Base-by-base conservation (phyloP, 1,140 invertebrate genomes). In the Trinorchestia longiramus region DNA sequence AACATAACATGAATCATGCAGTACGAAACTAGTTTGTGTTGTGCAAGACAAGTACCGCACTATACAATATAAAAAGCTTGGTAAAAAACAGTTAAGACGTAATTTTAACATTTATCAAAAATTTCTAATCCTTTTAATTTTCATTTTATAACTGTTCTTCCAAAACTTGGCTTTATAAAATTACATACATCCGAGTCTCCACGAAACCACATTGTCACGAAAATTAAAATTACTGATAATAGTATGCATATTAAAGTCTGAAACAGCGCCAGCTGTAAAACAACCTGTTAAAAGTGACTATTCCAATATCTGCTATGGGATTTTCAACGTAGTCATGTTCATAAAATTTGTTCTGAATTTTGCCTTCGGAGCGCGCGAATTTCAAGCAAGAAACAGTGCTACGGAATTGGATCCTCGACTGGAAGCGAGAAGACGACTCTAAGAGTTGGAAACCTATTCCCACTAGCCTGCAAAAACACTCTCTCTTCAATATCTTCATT, bases 401-500 rank as follows among this genome's bases (percentile, higher is more conserved):
- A 11, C 28, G 62, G 62, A 77, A 77, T 77, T 77, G 62, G 62
- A 77, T 77, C 62, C 36, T 28, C 28, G 62, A 23, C 11, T 77
- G 62, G 28, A 36, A 36, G 8, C 15, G 62, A 11, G 62, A 77
- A 77, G 62, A 36, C 62, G 62, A 77, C 62, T 77, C 15, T 28
- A 77, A 28, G 28, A 36, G 88, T 15, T 90, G 41, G 36, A 43
- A 90, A 43, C 88, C 88, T 42, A 90, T 90, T 90, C 88, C 88
- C 43, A 43, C 8, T 1, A 3, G 88, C 28, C 28, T 41, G 88
- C 88, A 42, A 90, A 90, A 90, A 90, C n/a, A 42, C 41, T 41
- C n/a, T 36, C 88, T 90, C 88, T 90, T 90, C 88, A 90, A 90
- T 90, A 90, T 90, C 88, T 90, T 90, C 88, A 90, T 90, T 90